A percentile compares a stretch with the other conserved stretches of the same genome.
Conservation (phyloP, 2,113 vertebrate species). For the Brachyhypopomus occidentalis region DNA sequence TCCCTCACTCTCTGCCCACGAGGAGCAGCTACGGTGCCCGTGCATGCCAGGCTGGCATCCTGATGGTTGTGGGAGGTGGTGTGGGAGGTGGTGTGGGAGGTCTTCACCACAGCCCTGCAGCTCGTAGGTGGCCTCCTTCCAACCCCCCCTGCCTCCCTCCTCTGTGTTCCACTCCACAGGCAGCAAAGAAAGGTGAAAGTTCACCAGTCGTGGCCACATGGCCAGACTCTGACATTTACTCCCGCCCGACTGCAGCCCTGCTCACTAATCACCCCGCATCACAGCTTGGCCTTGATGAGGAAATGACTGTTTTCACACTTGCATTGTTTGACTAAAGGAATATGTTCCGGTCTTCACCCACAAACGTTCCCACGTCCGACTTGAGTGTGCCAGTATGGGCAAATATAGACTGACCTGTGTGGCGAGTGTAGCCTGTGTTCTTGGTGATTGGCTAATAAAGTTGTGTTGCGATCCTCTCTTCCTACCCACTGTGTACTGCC, state of each 20-base stretch:
- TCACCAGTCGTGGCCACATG: neutral
- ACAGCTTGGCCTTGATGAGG: neutral
- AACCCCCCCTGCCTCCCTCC: slow-evolving; percentile 19
- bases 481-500: neutral
- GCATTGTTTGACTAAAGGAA: neutral
- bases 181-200: neutral
- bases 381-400: neutral
- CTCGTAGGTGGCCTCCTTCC: slow-evolving; percentile 32
- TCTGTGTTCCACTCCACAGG: neutral
- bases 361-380: neutral
- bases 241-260: neutral
- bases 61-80: slow-evolving; percentile 33
- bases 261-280: neutral
- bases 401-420: neutral
- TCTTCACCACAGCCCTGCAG: slow-evolving; percentile 21
- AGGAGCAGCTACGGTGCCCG: slow-evolving; percentile 23
- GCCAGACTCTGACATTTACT: neutral
- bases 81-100: neutral
- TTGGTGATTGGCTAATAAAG: neutral
- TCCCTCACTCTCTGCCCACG: slow-evolving; percentile 18
- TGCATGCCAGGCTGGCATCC: slow-evolving; percentile 42
- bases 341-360: neutral
- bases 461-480: neutral
- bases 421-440: neutral
- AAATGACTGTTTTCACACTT: neutral